Base-by-base conservation (phyloP, 2,888 invertebrate genomes). In the Ormyrus nitidulus region DNA sequence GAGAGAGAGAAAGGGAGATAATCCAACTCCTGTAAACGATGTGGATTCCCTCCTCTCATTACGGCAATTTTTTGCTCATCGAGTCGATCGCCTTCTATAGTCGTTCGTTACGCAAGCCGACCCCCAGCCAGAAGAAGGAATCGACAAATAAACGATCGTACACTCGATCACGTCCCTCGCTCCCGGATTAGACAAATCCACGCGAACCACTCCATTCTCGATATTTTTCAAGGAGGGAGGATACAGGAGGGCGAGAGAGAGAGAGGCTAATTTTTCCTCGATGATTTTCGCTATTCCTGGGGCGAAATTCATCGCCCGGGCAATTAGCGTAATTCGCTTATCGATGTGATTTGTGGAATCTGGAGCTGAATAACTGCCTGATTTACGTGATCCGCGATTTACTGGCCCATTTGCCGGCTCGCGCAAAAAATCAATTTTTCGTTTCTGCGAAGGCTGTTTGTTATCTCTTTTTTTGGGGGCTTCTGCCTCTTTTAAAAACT, bases 131-230 rank as follows among this genome's bases (percentile, higher is more conserved):
- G 77, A 75, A 19, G 65, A 10, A 44, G 8, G 68, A 79, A 81
- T 81, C 79, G 72, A 76, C 82, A 59, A 70, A 83, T 81, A 83
- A 81, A 83, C 78, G 79, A 82, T 81, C 80, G 72, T 72, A 56
- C 74, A 79, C 81, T 81, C 77, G 77, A 79, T 82, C 80, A 84
- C 77, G 78, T 58, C 74, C 80, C 1, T 51, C 48, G 19, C 49
- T 61, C 10, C 13, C 3, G 72, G 79, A 79, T 79, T 73, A 73
- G 73, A 73, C 73, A 73, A 79, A 79, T 73, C 79, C 73, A 51
- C 68, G 73, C 51, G 62, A 62, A 58, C 19, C 51, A 49, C 44
- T 58, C 44, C 51, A 69, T 62, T 69, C 8, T 62, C 49, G 64
- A 61, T 48, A 53, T 10, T 44, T 74, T 66, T 58, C 65, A 1